A percentile compares a stretch with the other conserved stretches of the same genome.
Evolutionary conservation across 2,113 vertebrate genomes (phyloP).

Genomic region (Lophotis ruficrista): DNA sequence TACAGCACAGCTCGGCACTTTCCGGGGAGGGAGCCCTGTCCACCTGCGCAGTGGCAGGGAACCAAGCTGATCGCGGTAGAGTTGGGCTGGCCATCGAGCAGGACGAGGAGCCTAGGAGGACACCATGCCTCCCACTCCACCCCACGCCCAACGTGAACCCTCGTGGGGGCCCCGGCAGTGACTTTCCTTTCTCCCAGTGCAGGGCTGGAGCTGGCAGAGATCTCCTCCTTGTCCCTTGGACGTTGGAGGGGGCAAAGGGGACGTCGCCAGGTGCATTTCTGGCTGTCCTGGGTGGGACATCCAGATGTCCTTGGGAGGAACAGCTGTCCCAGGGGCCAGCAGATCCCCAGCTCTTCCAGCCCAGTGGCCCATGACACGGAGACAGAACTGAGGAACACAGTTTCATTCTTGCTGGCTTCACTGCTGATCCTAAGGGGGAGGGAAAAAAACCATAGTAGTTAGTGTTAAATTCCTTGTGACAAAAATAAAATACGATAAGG

Average conservation of each 20-base stretch:
- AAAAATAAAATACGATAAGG: not conserved
- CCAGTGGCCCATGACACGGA: not conserved
- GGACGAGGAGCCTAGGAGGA: not conserved
- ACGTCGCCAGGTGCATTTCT: not conserved
- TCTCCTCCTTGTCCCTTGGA: not conserved
- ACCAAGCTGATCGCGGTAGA: not conserved
- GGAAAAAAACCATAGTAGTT: not conserved
- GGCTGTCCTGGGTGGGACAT: not conserved
- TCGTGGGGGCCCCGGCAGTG: fast-evolving
- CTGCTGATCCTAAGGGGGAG: not conserved
- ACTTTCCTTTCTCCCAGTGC: not conserved
- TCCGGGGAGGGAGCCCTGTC: not conserved
- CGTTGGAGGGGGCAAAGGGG: not conserved
- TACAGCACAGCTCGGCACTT: not conserved
- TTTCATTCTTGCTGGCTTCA: not conserved
- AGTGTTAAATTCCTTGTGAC: not conserved
- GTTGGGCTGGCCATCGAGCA: fast-evolving
- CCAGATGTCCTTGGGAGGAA: no score
- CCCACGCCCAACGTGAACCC: not conserved
- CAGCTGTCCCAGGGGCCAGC: not conserved
- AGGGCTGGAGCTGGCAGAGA: not conserved
- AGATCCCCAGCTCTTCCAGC: not conserved
- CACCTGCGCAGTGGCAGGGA: not conserved
- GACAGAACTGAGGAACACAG: not conserved
- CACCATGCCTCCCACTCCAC: fast-evolving